Evolutionary conservation across 2,888 invertebrate genomes (phyloP), one percentile per base, ranked within the genome.

Genomic region (Cabera pusaria): DNA sequence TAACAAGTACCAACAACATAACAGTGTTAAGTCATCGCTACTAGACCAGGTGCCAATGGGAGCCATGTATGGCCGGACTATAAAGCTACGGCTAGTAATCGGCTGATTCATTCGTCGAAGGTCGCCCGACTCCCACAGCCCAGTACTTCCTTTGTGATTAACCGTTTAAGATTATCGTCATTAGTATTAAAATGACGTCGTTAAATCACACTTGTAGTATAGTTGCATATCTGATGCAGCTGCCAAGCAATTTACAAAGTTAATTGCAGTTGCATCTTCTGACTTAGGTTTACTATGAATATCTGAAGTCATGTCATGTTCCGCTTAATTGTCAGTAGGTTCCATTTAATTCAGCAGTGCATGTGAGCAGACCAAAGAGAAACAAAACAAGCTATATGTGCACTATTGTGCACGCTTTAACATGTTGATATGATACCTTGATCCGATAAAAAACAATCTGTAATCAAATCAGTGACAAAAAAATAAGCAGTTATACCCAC

Each of bases 61-160:
- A 23, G 21, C 50, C 56, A 44, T 52, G 42, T 54, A 54, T 31
- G 49, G 52, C 29, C 24, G n/a, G 29, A 21, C 22, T 26, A 11
- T 22, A 21, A 28, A 27, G 23, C 35, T 3, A 10, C 19, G 24
- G 27, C 23, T 31, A 35, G 31, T 20, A 28, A 51, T 44, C 34
- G 27, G 47, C 34, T 57, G 57, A 57, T 45, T 57, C 57, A 57
- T 36, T 9, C n/a, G 24, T 14, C 21, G 52, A 53, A 55, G 57
- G 57, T 36, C 51, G 31, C 41, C 17, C 29, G 29, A 41, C 49
- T 26, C 52, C 52, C 46, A 49, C 49, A 32, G 26, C 34, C 20
- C 9, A 14, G 33, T 35, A 29, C 46, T 53, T 50, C 46, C 49
- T 48, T 43, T 45, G 40, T 36, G 32, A 39, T 40, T 31, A 35